Evolutionary conservation across 1,140 invertebrate genomes (phyloP), one percentile per base, ranked within the genome.

Genomic region (Drosophila nebulosa): DNA sequence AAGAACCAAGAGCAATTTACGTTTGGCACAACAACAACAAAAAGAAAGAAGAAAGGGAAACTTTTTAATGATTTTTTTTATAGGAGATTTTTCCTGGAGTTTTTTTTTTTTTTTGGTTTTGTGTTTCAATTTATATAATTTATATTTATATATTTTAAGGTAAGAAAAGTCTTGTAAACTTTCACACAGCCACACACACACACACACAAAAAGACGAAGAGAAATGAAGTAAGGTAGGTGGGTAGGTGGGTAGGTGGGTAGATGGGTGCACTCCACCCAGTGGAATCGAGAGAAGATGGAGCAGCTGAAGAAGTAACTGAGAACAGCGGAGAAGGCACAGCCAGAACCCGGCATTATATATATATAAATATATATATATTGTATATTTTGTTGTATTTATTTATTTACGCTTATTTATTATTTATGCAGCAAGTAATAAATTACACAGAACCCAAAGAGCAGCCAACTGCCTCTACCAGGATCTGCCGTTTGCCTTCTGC

Each of bases 321-420:
- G n/a, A 46, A 12, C 30, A 3, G 27, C 9, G 30, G 12, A 21
- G 22, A 24, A 24, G 30, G n/a, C 39, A 46, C 4, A 46, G 5
- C 16, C 39, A n/a, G 39, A 42, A 12, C 14, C 14, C 39, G 39
- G 39, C 39, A 46, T 46, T 46, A 46, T 21, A 46, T 21, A 46
- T 46, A 21, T 18, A 42, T 42, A 42, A 6, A 79, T 78, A 69
- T 70, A 65, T 76, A 78, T 65, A 77, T 78, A 76, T 84, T 76
- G 53, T 74, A 74, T 74, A 74, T 88, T 66, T 74, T 74, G 67
- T 88, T 71, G 80, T 89, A 89, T 90, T 77, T 90, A 90, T 90
- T 90, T 90, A 90, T 89, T 89, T 89, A 86, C 79, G 83, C 84
- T 89, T 90, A 90, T 90, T 90, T 90, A 90, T 90, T 83, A 90